A percentile compares a stretch with the other conserved stretches of the same genome.
Evolutionary conservation across 30 jellyfish, hydroid and myxozoan genomes (phyloP).

Genomic region (Chironex yamaguchii): DNA sequence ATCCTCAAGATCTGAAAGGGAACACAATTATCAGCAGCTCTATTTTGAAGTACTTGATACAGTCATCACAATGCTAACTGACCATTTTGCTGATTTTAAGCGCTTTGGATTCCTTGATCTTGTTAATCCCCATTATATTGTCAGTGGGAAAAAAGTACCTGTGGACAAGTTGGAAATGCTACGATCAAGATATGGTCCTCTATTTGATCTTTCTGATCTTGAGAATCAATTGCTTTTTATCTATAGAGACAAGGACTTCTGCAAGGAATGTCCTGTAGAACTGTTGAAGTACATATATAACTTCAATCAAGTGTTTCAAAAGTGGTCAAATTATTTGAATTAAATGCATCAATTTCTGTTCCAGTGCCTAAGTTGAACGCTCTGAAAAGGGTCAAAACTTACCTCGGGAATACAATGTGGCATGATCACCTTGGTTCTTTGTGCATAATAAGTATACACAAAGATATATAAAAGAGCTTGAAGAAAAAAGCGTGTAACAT

Average conservation of each 20-base stretch:
- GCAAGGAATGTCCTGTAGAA: not conserved
- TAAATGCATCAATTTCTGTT: too few relatives aligned
- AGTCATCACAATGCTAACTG: constrained; percentile 7
- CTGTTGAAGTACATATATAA: not conserved
- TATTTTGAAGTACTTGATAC: constrained; percentile 43
- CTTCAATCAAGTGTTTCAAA: too few relatives aligned
- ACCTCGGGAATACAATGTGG: too few relatives aligned
- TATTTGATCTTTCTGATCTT: constrained; percentile 6
- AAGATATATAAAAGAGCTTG: too few relatives aligned
- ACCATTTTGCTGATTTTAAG: constrained; percentile 21
- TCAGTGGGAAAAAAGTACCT: constrained; percentile 12
- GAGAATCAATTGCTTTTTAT: constrained; percentile 20
- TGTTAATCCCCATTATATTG: constrained; percentile 29
- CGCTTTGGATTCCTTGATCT: constrained; percentile 40
- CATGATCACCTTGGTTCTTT: too few relatives aligned
- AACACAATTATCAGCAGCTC: constrained; percentile 33
- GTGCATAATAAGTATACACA: too few relatives aligned
- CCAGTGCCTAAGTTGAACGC: too few relatives aligned
- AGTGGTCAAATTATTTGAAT: too few relatives aligned
- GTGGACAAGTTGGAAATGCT: not conserved
- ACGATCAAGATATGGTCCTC: constrained; percentile 34
- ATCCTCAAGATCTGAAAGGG: constrained; percentile 11
- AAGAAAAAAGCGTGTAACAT: too few relatives aligned
- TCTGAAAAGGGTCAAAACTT: too few relatives aligned
- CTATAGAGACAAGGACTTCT: constrained; percentile 45